Conservation (phyloP, 1,140 invertebrate species). For the Tetramorium alpestre region DNA sequence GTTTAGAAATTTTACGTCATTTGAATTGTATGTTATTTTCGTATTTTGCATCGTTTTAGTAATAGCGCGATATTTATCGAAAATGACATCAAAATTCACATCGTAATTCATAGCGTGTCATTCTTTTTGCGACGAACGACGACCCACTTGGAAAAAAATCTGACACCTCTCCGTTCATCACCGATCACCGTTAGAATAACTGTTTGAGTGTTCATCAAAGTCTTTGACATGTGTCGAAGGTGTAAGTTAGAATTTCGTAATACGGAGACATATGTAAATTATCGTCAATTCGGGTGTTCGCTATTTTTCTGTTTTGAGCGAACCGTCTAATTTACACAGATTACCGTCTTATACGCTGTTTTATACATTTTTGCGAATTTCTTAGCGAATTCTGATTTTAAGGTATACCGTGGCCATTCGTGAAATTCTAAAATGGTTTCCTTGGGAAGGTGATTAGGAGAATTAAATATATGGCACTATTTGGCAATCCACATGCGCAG, state of each 20-base stretch:
- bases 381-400: not conserved
- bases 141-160: constrained; percentile 46
- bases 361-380: constrained; percentile 4
- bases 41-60: not conserved
- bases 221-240: constrained; percentile 10
- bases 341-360: not conserved
- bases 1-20: not conserved
- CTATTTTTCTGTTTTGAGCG: constrained; percentile 14
- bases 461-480: constrained; percentile 47
- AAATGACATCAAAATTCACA: not conserved
- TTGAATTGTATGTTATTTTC: not conserved
- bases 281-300: not conserved
- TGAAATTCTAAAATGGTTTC: not conserved
- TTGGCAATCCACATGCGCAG: not conserved
- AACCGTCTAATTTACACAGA: constrained; percentile 35
- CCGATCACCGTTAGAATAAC: constrained; percentile 54
- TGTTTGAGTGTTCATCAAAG: constrained; percentile 38
- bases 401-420: not conserved
- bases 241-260: constrained; percentile 27
- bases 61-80: not conserved
- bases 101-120: not conserved
- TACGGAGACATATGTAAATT: constrained; percentile 26
- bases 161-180: constrained; percentile 14
- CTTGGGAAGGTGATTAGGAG: constrained; percentile 7
- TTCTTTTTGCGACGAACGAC: constrained; percentile 5